A percentile compares a stretch with the other conserved stretches of the same genome.
These are phyloP conservation scores for Xyliphius kryptos DNA, from an alignment of 2,113 vertebrate species.

Conservation along the genomic window DNA sequence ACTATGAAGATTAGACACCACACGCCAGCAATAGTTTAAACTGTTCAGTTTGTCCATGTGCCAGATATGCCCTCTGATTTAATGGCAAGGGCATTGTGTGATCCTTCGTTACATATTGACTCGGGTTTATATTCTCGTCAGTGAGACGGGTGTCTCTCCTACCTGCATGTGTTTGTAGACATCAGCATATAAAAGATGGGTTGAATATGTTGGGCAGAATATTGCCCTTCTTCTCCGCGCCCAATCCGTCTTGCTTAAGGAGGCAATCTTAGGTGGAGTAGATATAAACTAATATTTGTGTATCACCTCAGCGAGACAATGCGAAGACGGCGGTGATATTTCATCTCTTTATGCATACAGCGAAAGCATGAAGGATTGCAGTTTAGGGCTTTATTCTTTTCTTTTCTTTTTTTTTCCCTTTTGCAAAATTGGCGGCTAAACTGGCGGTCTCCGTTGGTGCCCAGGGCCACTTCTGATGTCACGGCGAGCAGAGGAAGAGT, in stretches of 20 bases:
- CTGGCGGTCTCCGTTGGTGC: conserved; percentile 82
- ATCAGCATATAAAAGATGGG: conserved; percentile 85
- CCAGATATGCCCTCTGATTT: conserved; percentile 56
- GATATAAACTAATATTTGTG: conserved; percentile 99
- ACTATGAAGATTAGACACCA: conserved; percentile 58
- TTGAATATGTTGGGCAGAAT: conserved; percentile 83
- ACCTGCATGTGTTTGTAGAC: conserved; percentile 68
- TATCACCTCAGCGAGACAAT: conserved; percentile 98
- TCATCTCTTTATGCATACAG: conserved; percentile 99
- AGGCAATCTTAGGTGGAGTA: conserved; percentile 87
- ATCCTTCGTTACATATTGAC: conserved; percentile 22
- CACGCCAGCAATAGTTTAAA: too few species aligned
- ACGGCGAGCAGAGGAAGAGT: conserved; percentile 89
- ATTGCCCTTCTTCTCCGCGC: conserved; percentile 89
- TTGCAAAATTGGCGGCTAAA: conserved; percentile 75
- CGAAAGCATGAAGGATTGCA: conserved; percentile 96
- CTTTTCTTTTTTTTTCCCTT: conserved; percentile 73
- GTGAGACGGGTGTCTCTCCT: conserved; percentile 56
- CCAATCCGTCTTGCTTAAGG: conserved; percentile 93
- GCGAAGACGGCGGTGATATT: conserved; percentile 97
- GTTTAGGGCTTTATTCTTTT: too few species aligned
- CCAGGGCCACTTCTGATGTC: conserved; percentile 90
- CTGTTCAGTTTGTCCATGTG: too few species aligned
- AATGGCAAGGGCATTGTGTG: conserved; percentile 44
- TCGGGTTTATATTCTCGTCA: too few species aligned